Base-by-base conservation (phyloP, 2,113 vertebrate species). In the Trochalopteron elliotii region DNA sequence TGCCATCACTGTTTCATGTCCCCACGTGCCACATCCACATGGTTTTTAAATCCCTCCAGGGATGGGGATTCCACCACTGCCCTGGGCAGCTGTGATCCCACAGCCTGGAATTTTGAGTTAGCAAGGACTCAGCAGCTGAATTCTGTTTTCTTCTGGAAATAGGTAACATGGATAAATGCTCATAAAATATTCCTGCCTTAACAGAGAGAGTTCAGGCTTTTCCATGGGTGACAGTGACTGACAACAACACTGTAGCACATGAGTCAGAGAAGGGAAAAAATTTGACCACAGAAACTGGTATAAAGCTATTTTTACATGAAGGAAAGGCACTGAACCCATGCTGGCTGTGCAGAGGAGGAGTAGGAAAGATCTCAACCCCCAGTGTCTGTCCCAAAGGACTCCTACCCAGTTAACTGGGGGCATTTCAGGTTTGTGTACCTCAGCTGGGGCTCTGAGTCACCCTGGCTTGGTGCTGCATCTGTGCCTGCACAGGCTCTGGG, bases 381-480 rank as follows among this genome's bases (percentile, higher is more conserved):
- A 1, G 4, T n/a, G 60, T 37, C 76, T 90, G 79, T 25, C 75
- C 78, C 60, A 24, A 55, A 71, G 64, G 28, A 88, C 64, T 75
- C 85, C 79, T 49, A 75, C 71, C 9, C 68, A 27, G 31, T 19
- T 21, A 44, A 63, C 20, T 0, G n/a, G 17, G 77, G 45, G 14
- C 28, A 27, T 68, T 92, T 86, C 64, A 78, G 65, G 28, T 57
- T 14, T 75, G 10, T 49, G 75, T 57, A 55, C 79, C 92, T 86
- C 25, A 22, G 45, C 53, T 13, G 28, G 55, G 44, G 57, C 50
- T 88, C 85, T 96, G 88, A 96, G 50, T 89, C 93, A 89, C 31
- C 40, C 52, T 63, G 52, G 56, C 45, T 75, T 19, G 31, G n/a
- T 21, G 65, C 47, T 71, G 42, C 22, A 63, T 55, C 64, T 53